phyloP scores from a whole-genome alignment of 2,113 vertebrate genomes.

The Grammatotria lemairii region DNA sequence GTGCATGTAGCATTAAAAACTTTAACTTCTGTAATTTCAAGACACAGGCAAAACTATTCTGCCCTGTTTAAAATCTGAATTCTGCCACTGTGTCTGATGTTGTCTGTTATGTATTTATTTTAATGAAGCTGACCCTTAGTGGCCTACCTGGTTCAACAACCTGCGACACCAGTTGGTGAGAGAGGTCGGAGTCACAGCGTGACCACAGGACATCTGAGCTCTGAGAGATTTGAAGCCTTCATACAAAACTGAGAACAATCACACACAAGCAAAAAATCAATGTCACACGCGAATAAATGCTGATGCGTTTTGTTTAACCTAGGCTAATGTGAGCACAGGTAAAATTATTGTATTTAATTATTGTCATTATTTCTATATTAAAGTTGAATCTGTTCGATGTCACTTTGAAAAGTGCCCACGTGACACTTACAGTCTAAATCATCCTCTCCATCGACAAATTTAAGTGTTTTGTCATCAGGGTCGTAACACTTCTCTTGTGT shows the following conservation, averaged over 20 bases:
- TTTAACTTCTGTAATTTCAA: not conserved
- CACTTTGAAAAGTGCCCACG: not conserved
- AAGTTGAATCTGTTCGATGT: not conserved
- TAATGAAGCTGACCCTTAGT: not conserved
- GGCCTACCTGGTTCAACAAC: accelerated
- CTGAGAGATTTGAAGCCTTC: not conserved
- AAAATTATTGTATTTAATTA: not conserved
- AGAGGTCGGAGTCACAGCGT: conserved; percentile 11
- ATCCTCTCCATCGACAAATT: not conserved
- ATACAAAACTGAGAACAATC: accelerated
- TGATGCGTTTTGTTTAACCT: not conserved
- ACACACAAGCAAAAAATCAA: accelerated
- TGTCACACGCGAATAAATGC: accelerated
- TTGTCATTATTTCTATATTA: accelerated
- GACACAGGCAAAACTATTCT: accelerated
- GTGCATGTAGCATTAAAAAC: not conserved
- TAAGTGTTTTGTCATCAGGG: not conserved
- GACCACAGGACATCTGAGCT: not conserved
- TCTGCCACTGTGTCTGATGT: not conserved
- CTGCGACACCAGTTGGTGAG: conserved; percentile 9
- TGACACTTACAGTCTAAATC: not conserved
- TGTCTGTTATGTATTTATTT: accelerated
- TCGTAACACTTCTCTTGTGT: not conserved
- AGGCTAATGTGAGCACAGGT: not conserved
- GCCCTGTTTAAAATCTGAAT: not conserved